Evolutionary conservation across 2,888 invertebrate species (phyloP).

Genomic region (Dromius quadrimaculatus): DNA sequence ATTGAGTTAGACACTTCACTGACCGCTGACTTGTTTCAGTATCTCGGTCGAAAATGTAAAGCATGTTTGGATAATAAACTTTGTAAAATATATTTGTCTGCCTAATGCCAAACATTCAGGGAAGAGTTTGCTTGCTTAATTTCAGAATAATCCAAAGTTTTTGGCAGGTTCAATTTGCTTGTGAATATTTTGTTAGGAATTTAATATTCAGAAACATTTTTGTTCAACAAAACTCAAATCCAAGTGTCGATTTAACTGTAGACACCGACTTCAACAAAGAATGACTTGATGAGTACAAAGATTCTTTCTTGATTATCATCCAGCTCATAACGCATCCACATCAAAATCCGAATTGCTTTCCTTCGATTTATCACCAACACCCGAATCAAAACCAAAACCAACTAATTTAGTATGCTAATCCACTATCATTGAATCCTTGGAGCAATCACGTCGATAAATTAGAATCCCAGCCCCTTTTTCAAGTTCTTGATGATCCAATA

Average conservation of each 20-base stretch:
- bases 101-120: neutral
- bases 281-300: no score
- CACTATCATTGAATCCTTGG: neutral
- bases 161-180: no score
- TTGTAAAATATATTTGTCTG: constrained; percentile 17
- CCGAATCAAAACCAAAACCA: constrained; percentile 14
- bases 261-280: no score
- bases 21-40: constrained; percentile 32
- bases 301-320: no score
- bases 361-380: constrained; percentile 15
- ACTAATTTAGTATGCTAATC: constrained; percentile 32
- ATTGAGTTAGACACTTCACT: constrained; percentile 33
- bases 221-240: no score
- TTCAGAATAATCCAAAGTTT: no score
- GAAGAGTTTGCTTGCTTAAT: neutral
- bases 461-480: neutral
- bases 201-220: no score
- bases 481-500: constrained; percentile 15
- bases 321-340: no score
- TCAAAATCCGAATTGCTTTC: no score
- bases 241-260: no score
- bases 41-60: constrained; percentile 2
- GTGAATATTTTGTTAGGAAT: no score
- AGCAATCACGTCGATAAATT: constrained; percentile 25
- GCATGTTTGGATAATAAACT: constrained; percentile 22